These are phyloP conservation scores for Ormyrus thymus DNA, from an alignment of 2,888 invertebrate genomes.

Conservation along the genomic window DNA sequence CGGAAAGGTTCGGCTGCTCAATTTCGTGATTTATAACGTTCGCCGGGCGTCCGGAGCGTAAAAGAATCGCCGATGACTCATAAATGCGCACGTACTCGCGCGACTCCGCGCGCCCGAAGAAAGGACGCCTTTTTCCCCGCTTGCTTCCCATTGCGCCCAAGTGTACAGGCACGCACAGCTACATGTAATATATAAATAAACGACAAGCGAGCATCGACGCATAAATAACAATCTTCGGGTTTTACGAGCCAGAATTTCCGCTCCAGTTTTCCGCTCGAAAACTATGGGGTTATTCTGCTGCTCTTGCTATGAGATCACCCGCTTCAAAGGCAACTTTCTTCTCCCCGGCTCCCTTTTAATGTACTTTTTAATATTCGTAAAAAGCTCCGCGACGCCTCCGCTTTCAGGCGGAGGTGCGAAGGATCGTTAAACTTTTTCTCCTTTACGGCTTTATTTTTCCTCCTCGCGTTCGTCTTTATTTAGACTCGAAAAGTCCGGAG, in stretches of 20 bases:
- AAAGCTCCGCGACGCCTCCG: neutral
- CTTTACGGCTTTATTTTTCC: too few species aligned
- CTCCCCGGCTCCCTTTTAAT: neutral
- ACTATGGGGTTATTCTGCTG: neutral
- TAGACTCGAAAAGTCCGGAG: too few species aligned
- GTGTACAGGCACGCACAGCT: neutral
- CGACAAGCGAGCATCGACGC: neutral
- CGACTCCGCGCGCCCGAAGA: slow-evolving; percentile 20
- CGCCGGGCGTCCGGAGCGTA: neutral
- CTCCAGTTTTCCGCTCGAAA: slow-evolving; percentile 30
- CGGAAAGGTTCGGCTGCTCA: slow-evolving; percentile 38
- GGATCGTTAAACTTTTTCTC: too few species aligned
- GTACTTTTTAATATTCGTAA: slow-evolving; percentile 5
- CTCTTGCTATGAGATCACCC: neutral
- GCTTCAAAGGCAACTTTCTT: neutral
- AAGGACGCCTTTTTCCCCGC: slow-evolving; percentile 7
- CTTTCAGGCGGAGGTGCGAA: too few species aligned
- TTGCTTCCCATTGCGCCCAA: neutral
- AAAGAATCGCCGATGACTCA: slow-evolving; percentile 40
- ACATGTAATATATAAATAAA: neutral
- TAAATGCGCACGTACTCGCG: neutral
- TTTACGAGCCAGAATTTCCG: slow-evolving; percentile 44
- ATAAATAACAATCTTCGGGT: slow-evolving; percentile 27
- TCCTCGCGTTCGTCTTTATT: too few species aligned
- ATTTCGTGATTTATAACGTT: slow-evolving; percentile 32